Evolutionary conservation across 2,797 vertebrate genomes (phyloP).

Genomic region (Leuciscus waleckii): DNA sequence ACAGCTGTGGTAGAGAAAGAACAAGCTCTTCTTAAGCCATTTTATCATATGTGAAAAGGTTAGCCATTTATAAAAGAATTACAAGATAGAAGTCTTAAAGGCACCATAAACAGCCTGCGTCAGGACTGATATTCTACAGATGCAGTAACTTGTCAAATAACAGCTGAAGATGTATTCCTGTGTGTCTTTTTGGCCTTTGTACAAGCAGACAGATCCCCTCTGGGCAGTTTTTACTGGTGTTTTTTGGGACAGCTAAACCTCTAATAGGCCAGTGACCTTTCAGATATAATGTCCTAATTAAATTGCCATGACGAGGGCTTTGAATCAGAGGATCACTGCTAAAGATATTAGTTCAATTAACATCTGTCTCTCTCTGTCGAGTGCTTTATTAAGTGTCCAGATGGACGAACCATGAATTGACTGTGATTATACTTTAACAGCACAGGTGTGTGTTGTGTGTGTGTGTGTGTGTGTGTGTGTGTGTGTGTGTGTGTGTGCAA

Average conservation of each 20-base stretch:
- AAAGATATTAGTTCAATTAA: conserved; percentile 58
- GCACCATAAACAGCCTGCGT: background rate
- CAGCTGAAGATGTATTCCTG: background rate
- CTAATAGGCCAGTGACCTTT: conserved; percentile 62
- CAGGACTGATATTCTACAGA: background rate
- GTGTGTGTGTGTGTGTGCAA: too few relatives aligned
- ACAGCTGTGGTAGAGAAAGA: conserved; percentile 77
- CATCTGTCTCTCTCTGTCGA: conserved; percentile 39
- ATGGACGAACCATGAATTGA: conserved; percentile 24
- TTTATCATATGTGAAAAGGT: background rate
- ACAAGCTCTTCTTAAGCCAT: background rate
- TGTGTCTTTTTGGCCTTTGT: conserved; percentile 23
- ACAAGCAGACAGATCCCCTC: conserved; percentile 41
- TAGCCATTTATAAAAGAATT: background rate
- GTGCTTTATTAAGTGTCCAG: conserved; percentile 34
- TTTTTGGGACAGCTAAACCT: conserved; percentile 27
- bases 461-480: too few relatives aligned
- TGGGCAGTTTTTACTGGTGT: conserved; percentile 39
- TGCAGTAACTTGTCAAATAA: background rate
- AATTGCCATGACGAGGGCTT: conserved; percentile 50
- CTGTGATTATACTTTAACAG: conserved; percentile 8
- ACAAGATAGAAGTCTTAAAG: background rate
- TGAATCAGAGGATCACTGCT: conserved; percentile 34
- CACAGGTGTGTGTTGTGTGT: background rate
- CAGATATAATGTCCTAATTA: conserved; percentile 53